Evolutionary conservation across 1,140 invertebrate genomes (phyloP), one percentile per base, ranked within the genome.

Genomic region (Drosophila yakuba): DNA sequence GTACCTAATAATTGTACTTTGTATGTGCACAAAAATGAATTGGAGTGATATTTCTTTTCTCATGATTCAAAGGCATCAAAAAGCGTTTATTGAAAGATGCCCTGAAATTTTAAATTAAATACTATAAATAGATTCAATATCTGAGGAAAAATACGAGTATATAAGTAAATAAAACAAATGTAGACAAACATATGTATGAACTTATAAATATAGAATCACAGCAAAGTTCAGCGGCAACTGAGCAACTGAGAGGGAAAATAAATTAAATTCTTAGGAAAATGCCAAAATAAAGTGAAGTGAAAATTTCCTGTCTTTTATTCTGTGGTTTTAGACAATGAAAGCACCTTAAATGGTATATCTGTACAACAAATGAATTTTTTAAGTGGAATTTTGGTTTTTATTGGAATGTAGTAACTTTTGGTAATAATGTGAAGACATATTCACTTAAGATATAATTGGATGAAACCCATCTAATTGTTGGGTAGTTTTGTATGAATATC

Each of bases 171-270:
- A 48, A 32, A 76, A 60, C 35, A 77, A 51, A 66, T 81, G 32
- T 64, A 57, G 51, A 51, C 32, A 32, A 32, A 32, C 32, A 32
- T 8, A 32, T 62, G 61, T 50, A 55, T 52, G 17, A 55, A 59
- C 14, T 25, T 48, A 63, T 54, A 44, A 50, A 69, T 71, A 41
- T 69, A 36, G 61, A 67, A 52, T 50, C 58, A 60, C 74, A 44
- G n/a, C 81, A 81, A 83, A 86, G 75, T 83, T 88, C 83, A 77
- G 63, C 77, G 79, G 48, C 71, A 73, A 73, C 41, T 25, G 60
- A 66, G 41, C 60, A 48, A 55, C 44, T 48, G 60, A 32, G 41
- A 45, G 59, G 36, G 72, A 61, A 73, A 61, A 73, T 73, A 61
- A 36, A 11, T 45, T 28, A 35, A 11, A 35, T 8, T 45, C 25